A percentile compares a stretch with the other conserved stretches of the same genome.
phyloP scores from a whole-genome alignment of 2,888 invertebrate genomes.

The Tolmerus cingulatus region DNA sequence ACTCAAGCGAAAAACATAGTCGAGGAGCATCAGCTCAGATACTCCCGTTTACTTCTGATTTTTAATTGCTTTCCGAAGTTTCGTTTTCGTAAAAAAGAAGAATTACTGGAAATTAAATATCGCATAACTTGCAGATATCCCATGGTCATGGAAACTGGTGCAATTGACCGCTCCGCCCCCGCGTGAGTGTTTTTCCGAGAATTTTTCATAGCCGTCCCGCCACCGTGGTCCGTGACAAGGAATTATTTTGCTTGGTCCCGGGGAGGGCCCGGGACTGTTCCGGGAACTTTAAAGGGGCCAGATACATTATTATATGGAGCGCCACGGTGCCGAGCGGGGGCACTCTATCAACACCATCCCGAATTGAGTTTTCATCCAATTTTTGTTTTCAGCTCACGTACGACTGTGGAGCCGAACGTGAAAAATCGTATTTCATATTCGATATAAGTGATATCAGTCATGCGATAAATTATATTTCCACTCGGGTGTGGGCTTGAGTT shows the following conservation, averaged over 20 bases:
- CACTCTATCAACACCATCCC: not conserved
- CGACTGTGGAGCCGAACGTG: constrained; percentile 46
- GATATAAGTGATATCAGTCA: constrained; percentile 48
- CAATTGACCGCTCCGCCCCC: not conserved
- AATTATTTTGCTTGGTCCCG: not conserved
- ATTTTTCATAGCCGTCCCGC: not conserved
- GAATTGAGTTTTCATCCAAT: constrained; percentile 35
- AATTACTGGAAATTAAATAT: not conserved
- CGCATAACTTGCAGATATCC: not conserved
- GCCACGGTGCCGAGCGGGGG: not conserved
- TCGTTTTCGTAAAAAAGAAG: not conserved
- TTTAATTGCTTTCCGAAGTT: not conserved
- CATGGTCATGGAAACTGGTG: not conserved
- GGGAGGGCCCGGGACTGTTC: not conserved
- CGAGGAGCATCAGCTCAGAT: not conserved
- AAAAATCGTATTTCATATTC: constrained; percentile 48
- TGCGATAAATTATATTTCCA: constrained; percentile 48
- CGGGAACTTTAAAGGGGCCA: not conserved
- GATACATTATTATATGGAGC: constrained; percentile 9
- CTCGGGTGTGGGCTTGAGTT: constrained; percentile 43
- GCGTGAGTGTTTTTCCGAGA: not conserved
- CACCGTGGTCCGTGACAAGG: not conserved
- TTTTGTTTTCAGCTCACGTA: constrained; percentile 47
- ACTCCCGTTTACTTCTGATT: not conserved
- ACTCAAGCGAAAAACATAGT: not conserved